Base-by-base conservation (phyloP, 2,797 vertebrate species). In the Margarornis squamiger region DNA sequence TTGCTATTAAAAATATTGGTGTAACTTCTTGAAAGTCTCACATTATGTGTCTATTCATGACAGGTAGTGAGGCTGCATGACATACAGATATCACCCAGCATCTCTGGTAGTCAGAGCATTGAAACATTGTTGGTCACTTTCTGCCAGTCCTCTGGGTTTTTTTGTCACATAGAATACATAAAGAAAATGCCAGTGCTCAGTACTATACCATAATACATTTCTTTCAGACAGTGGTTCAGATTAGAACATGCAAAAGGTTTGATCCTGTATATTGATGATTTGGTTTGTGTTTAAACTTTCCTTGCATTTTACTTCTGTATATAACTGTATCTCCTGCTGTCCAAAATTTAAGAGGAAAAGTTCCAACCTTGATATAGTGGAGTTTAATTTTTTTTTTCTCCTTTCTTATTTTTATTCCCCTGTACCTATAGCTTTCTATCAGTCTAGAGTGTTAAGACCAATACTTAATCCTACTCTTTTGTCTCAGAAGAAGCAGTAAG, bases 401-500 rank as follows among this genome's bases (percentile, higher is more conserved):
- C 7, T 32, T 17, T 9, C 0, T 4, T 2, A 10, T 18, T 12
- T 9, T 19, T 39, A 39, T 38, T 2, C 13, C 11, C 30, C 15
- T 34, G 3, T 17, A 32, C 5, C 7, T 57, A 5, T 52, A 23
- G 3, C 7, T 80, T 58, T 80, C 3, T 62, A 7, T 51, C 12
- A n/a, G 30, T 46, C 30, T 21, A 17, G 19, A 59, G 4, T 65
- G 7, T 57, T 84, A 72, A 67, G 4, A 49, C 10, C 24, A 67
- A 24, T 20, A 27, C 9, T 63, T 52, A 26, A 45, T 68, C 11
- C 16, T 54, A 36, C 7, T 75, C 10, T 59, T 77, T 81, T 39
- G 13, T 49, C 23, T 54, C 41, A 54, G 59, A 66, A 79, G 16
- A 43, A 49, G 5, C 16, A 45, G 12, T 10, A 38, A 5, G 6